Conservation (phyloP, 2,797 vertebrate species). For the Danionella dracula region DNA sequence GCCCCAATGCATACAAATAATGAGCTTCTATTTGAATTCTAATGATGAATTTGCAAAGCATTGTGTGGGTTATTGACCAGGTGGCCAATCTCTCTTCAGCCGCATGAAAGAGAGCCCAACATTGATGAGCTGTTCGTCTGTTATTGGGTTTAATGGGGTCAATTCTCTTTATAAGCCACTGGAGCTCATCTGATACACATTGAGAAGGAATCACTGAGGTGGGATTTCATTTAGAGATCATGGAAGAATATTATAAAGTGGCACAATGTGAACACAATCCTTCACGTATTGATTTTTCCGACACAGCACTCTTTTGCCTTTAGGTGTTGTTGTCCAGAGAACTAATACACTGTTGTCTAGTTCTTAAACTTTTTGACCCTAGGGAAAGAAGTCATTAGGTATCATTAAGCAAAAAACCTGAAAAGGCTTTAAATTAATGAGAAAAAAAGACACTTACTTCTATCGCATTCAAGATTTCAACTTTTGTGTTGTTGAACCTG, state of each 20-base stretch:
- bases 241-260: conserved; percentile 20
- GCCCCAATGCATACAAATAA: conserved; percentile 59
- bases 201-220: conserved; percentile 17
- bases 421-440: too few relatives aligned
- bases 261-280: conserved; percentile 18
- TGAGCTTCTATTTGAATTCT: conserved; percentile 57
- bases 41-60: conserved; percentile 55
- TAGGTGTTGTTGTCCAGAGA: conserved; percentile 1
- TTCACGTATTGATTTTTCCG: conserved; percentile 27
- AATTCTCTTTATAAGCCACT: conserved; percentile 32
- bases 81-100: conserved; percentile 26
- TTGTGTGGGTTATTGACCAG: conserved; percentile 44
- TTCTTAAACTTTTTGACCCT: conserved; percentile 12
- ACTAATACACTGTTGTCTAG: conserved; percentile 9
- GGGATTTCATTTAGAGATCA: conserved; percentile 7
- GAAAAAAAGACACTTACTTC: too few relatives aligned
- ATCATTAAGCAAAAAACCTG: conserved; percentile 17
- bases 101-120: conserved; percentile 32
- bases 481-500: too few relatives aligned
- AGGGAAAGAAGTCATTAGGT: conserved; percentile 32
- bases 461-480: too few relatives aligned
- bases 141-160: conserved; percentile 38
- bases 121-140: conserved; percentile 46
- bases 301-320: conserved; percentile 9
- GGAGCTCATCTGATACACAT: conserved; percentile 30